Evolutionary conservation across 2,113 vertebrate genomes (phyloP).

Genomic region (Epinephelus moara): DNA sequence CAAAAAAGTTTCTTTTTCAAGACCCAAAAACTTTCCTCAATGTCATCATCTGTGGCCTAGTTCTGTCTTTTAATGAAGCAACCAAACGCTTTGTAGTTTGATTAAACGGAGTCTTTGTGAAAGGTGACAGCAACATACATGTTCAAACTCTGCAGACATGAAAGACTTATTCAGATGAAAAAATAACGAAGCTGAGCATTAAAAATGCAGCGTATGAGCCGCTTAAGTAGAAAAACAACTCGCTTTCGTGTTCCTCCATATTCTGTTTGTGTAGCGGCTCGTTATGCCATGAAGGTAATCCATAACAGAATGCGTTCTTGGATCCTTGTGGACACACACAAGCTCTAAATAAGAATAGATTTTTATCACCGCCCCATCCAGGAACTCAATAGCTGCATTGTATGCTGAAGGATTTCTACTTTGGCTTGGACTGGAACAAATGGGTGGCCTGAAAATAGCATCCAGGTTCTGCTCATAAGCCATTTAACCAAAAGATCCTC

Average conservation of each 20-base stretch:
- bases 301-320: conserved; percentile 47
- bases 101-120: conserved; percentile 66
- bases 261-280: conserved; percentile 40
- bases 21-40: conserved; percentile 41
- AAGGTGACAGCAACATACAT: conserved; percentile 58
- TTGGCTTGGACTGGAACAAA: conserved; percentile 58
- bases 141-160: conserved; percentile 49
- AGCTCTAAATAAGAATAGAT: conserved; percentile 71
- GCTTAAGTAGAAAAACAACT: conserved; percentile 28
- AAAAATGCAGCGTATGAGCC: conserved; percentile 18
- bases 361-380: conserved; percentile 63
- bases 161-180: conserved; percentile 53
- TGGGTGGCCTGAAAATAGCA: conserved; percentile 72
- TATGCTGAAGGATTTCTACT: conserved; percentile 60
- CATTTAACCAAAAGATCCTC: conserved; percentile 46
- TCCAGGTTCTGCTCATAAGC: conserved; percentile 60
- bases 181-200: conserved; percentile 42
- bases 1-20: conserved; percentile 46
- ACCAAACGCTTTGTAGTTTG: conserved; percentile 68
- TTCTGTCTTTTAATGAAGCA: conserved; percentile 69
- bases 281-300: conserved; percentile 62
- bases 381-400: conserved; percentile 68
- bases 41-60: conserved; percentile 66
- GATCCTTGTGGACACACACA: conserved; percentile 51
- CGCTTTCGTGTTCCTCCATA: conserved; percentile 10